Evolutionary conservation across 2,888 invertebrate genomes (phyloP).

Genomic region (Calameuta idolon): DNA sequence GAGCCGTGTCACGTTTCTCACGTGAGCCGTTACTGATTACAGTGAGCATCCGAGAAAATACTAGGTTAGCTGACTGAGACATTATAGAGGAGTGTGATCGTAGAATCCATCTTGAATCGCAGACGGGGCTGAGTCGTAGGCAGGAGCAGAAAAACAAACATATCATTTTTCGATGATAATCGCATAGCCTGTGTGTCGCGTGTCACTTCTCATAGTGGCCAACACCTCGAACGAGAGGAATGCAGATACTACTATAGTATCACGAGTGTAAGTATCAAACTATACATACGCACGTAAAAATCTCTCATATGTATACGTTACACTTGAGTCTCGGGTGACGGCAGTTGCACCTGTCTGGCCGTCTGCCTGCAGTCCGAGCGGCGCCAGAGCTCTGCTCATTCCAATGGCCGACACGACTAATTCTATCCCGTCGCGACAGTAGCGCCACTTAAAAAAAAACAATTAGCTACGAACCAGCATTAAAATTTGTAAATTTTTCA

Average conservation of each 20-base stretch:
- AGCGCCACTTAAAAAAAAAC: constrained; percentile 20
- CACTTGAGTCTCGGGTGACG: constrained; percentile 3
- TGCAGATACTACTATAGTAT: background rate
- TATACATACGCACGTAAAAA: background rate
- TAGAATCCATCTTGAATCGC: background rate
- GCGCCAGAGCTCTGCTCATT: constrained; percentile 35
- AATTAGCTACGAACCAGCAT: background rate
- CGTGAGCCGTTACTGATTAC: background rate
- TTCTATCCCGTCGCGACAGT: constrained; percentile 22
- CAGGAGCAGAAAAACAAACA: constrained; percentile 3
- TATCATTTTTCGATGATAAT: constrained; percentile 10
- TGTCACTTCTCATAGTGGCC: background rate
- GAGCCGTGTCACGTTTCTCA: background rate
- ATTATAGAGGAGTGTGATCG: background rate
- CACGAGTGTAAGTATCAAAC: background rate
- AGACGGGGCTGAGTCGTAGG: background rate
- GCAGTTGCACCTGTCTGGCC: constrained; percentile 44
- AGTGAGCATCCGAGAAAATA: background rate
- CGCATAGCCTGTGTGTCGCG: constrained; percentile 1
- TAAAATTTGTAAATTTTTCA: background rate
- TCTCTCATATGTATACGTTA: background rate
- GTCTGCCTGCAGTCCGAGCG: constrained; percentile 43
- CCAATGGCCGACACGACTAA: constrained; percentile 21
- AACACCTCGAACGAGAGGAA: constrained; percentile 1
- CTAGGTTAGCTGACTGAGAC: background rate